Conservation (phyloP, 2,797 vertebrate genomes). For the Labeo calbasu region DNA sequence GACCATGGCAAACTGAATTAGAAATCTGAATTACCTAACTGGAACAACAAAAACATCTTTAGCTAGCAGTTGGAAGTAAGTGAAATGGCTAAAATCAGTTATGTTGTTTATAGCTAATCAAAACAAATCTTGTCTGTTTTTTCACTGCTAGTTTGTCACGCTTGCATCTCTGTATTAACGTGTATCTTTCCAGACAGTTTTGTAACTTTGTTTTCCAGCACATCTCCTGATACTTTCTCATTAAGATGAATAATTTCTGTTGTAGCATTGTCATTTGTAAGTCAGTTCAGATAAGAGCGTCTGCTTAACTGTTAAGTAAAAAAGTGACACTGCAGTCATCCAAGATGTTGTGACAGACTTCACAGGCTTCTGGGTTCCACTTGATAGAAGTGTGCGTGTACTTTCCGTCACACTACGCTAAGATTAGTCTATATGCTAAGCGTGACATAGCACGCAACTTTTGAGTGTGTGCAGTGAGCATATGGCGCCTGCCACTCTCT, state of each 20-base stretch:
- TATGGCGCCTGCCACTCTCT: constrained; percentile 32
- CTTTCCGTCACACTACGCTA: neutral
- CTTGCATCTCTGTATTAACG: neutral
- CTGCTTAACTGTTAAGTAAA: neutral
- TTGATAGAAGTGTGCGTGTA: neutral
- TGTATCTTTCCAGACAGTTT: neutral
- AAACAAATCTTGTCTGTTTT: neutral
- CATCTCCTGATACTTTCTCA: neutral
- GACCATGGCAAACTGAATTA: neutral
- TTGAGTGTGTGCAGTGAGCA: constrained; percentile 22
- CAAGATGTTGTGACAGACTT: neutral
- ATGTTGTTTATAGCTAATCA: neutral
- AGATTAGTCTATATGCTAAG: constrained; percentile 18
- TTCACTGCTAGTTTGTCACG: neutral
- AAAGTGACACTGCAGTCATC: neutral
- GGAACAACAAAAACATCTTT: neutral
- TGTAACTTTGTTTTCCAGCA: neutral
- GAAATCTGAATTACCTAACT: neutral
- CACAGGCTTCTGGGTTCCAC: neutral
- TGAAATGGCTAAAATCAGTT: neutral
- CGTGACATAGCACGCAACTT: neutral
- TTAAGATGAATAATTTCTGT: neutral
- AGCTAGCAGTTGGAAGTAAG: neutral
- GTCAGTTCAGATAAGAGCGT: neutral
- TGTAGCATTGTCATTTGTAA: neutral